These are phyloP conservation scores for Elaphurus davidianus DNA, from an alignment of 2,113 vertebrate species.

Conservation along the genomic window DNA sequence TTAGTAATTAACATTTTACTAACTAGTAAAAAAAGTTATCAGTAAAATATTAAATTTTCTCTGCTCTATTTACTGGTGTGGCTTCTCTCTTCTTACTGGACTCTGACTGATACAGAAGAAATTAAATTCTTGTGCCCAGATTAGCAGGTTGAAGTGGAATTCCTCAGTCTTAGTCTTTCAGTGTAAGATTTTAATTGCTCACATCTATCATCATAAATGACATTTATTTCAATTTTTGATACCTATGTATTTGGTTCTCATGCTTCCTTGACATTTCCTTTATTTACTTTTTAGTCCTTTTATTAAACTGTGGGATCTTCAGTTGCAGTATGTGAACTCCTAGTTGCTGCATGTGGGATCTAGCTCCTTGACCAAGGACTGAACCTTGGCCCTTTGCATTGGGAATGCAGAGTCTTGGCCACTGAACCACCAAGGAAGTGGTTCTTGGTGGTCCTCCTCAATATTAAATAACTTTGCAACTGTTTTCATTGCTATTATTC, in stretches of 20 bases:
- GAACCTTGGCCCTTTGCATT: background rate
- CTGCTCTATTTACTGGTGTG: background rate
- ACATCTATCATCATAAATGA: background rate
- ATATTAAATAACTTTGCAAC: background rate
- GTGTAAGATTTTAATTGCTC: background rate
- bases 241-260: background rate
- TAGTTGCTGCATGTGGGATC: background rate
- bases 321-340: background rate
- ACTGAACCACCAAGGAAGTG: background rate
- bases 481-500: background rate
- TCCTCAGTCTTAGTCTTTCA: background rate
- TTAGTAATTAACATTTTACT: background rate
- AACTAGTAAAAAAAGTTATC: background rate
- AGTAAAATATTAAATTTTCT: background rate
- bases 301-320: background rate
- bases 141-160: background rate
- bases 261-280: constrained; percentile 1
- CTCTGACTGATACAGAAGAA: background rate
- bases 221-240: constrained; percentile 2
- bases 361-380: background rate
- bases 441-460: background rate
- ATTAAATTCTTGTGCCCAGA: background rate
- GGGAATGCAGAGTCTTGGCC: background rate
- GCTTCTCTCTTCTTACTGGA: background rate
- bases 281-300: background rate